Percentiles rank a stretch among this genome's conserved stretches.
Evolutionary conservation across 2,113 vertebrate species (phyloP).

Genomic region (Apteryx owenii): DNA sequence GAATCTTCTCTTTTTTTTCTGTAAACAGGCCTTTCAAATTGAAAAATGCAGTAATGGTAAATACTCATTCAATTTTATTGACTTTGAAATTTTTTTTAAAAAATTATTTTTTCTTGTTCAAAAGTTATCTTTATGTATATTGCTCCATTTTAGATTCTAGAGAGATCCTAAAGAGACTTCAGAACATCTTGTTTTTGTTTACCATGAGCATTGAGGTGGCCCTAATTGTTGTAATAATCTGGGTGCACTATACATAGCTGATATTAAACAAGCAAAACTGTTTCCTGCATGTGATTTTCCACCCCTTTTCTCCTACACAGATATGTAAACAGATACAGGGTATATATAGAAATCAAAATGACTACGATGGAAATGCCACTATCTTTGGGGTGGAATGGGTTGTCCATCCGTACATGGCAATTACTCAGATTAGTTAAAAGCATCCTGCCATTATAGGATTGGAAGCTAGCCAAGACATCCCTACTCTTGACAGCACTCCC

Average conservation of each 20-base stretch:
- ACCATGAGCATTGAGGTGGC: background rate
- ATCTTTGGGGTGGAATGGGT: background rate
- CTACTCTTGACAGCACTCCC: conserved; percentile 1
- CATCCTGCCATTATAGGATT: conserved; percentile 61
- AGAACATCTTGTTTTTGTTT: conserved; percentile 41
- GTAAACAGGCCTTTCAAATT: background rate
- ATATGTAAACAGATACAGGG: background rate
- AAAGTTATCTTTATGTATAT: background rate
- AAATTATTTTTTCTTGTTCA: background rate
- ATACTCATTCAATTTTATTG: background rate
- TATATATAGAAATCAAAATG: conserved; percentile 51
- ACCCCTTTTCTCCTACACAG: conserved; percentile 1
- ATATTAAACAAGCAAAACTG: background rate
- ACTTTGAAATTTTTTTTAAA: background rate
- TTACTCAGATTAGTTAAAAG: conserved; percentile 46
- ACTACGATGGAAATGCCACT: background rate
- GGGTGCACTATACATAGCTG: background rate
- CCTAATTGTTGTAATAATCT: background rate
- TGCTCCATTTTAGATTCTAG: background rate
- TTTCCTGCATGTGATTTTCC: background rate
- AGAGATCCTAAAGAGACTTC: background rate
- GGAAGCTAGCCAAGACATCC: conserved; percentile 20
- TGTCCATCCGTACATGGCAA: background rate
- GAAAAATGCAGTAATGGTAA: background rate
- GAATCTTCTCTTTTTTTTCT: background rate